These are phyloP conservation scores for Prunella fulvescens DNA, from an alignment of 2,113 vertebrate genomes.

Conservation along the genomic window DNA sequence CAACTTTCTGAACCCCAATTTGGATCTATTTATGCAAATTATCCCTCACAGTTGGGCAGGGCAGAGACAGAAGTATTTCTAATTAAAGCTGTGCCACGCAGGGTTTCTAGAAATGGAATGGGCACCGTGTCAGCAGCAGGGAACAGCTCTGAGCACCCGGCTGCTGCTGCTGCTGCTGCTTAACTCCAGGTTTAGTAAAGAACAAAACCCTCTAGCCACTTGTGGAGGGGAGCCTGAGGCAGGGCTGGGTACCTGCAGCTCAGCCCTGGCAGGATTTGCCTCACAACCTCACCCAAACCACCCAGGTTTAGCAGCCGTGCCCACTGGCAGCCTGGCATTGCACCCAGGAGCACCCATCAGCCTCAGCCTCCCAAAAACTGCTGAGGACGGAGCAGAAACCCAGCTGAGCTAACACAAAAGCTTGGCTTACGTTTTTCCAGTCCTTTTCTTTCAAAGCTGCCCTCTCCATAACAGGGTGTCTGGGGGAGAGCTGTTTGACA, in stretches of 20 bases:
- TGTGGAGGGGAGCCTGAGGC: neutral
- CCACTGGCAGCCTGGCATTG: neutral
- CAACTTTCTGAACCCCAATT: neutral
- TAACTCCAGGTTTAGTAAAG: neutral
- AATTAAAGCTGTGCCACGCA: slow-evolving; percentile 15
- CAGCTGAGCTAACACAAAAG: fast-evolving
- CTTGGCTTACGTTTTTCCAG: fast-evolving
- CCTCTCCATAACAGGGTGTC: slow-evolving; percentile 82
- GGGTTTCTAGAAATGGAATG: slow-evolving; percentile 10
- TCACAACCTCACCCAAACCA: neutral
- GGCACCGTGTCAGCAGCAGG: neutral
- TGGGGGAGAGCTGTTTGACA: slow-evolving; percentile 93
- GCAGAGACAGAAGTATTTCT: slow-evolving; percentile 23
- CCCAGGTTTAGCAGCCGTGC: neutral
- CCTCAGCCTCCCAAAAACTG: neutral
- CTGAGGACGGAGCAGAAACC: neutral
- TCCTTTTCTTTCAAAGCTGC: neutral
- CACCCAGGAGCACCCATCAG: neutral
- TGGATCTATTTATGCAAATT: neutral
- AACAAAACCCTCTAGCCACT: fast-evolving
- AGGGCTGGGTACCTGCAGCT: neutral
- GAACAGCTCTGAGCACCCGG: neutral
- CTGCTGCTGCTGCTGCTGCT: neutral
- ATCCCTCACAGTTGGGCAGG: slow-evolving; percentile 12
- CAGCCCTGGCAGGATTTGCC: neutral